Evolutionary conservation across 2,113 vertebrate species (phyloP), one percentile per base, ranked within the genome.

Genomic region (Odontesthes bonariensis): DNA sequence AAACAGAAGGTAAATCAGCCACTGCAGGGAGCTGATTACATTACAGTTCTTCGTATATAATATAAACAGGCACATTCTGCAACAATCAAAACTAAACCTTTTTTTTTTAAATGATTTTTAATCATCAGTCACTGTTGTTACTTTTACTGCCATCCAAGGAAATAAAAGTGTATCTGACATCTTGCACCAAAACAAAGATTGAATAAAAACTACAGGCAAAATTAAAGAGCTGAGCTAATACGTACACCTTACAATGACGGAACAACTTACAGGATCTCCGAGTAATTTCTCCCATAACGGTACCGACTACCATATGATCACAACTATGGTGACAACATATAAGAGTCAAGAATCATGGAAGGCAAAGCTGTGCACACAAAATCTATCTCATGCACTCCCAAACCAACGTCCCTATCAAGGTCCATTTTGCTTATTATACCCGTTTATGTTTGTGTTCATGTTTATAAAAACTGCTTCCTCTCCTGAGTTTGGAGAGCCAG

Each of bases 1-100:
- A 81, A 68, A 79, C 63, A 64, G 58, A 84, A 70, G 20, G 13
- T 75, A 85, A 85, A 79, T 80, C 80, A 78, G 42, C 82, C 32
- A 40, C 40, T 66, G 69, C 52, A 51, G 47, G 51, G 58, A 84
- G 62, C 54, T 33, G 53, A 81, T 69, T 76, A 55, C 83, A 75
- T 60, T 60, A 62, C 35, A 64, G 20, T 66, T 72, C 55, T 52
- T 65, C 66, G 20, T 77, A 76, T 38, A 72, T 33, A 68, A 44
- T n/a, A n/a, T n/a, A n/a, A 79, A 57, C 4, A 56, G 35, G 6
- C 14, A 19, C 56, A 75, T 79, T 86, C n/a, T 58, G 76, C 56
- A 52, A 68, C 49, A 61, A 23, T 40, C 38, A 54, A 65, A 58
- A 64, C 9, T 4, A 12, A 63, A 57, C 6, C 31, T 27, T 27